phyloP scores from a whole-genome alignment of 2,113 vertebrate genomes.

The Ammodytes marinus region DNA sequence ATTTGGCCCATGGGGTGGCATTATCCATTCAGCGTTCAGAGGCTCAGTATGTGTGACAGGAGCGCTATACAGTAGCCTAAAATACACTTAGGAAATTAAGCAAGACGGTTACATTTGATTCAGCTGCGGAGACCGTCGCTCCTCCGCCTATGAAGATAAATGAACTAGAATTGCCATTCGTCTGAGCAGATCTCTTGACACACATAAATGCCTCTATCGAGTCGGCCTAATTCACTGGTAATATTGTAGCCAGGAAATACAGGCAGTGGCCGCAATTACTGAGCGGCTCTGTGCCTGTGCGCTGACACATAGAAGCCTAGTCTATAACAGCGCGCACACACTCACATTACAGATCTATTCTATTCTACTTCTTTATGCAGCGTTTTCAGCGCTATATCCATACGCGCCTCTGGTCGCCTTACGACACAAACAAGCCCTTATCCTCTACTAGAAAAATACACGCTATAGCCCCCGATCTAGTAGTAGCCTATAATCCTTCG shows the following conservation, averaged over 20 bases:
- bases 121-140: background rate
- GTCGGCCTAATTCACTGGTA: conserved; percentile 17
- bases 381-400: conserved; percentile 67
- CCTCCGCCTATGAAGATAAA: background rate
- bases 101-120: conserved; percentile 3
- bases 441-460: conserved; percentile 23
- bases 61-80: background rate
- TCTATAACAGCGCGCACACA: conserved; percentile 11
- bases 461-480: background rate
- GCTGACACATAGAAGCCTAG: conserved; percentile 20
- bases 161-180: background rate
- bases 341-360: conserved; percentile 31
- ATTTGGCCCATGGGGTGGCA: conserved; percentile 2
- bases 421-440: conserved; percentile 38
- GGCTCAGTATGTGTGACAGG: conserved; percentile 8
- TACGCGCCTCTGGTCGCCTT: conserved; percentile 50
- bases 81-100: conserved; percentile 4
- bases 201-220: background rate
- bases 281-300: background rate
- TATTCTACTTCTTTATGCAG: conserved; percentile 67
- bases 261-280: background rate
- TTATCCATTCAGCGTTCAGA: conserved; percentile 24
- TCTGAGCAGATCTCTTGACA: background rate
- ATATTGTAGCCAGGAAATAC: background rate
- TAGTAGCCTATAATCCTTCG: conserved; percentile 5